Evolutionary conservation across 1,140 invertebrate genomes (phyloP).

Genomic region (Maconellicoccus hirsutus): DNA sequence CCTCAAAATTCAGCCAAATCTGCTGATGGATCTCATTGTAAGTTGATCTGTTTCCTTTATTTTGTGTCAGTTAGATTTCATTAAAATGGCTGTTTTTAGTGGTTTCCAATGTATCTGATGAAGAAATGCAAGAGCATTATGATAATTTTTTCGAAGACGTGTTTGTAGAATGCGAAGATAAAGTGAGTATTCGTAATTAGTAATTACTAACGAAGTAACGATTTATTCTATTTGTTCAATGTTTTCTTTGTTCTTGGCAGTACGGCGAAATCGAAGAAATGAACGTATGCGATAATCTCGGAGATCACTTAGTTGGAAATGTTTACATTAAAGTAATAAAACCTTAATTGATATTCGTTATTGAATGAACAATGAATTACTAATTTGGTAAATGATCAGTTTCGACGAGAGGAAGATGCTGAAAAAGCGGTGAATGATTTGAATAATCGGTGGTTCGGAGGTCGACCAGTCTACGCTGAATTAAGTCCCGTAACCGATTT

Average conservation of each 20-base stretch:
- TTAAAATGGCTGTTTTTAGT: conserved; percentile 39
- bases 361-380: not conserved
- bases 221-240: not conserved
- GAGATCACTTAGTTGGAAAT: conserved; percentile 95
- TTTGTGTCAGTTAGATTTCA: not conserved
- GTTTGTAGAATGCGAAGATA: conserved; percentile 95
- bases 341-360: conserved; percentile 17
- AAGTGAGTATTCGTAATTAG: conserved; percentile 42
- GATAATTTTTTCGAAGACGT: conserved; percentile 99
- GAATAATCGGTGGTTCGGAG: conserved; percentile 98
- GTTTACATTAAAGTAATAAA: conserved; percentile 95
- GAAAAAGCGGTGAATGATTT: conserved; percentile 92
- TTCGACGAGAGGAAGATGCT: conserved; percentile 95
- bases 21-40: conserved; percentile 80
- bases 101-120: conserved; percentile 84
- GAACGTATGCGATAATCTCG: conserved; percentile 99
- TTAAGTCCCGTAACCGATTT: conserved; percentile 98
- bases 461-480: conserved; percentile 95
- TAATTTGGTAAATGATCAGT: conserved; percentile 44
- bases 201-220: not conserved
- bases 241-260: conserved; percentile 32
- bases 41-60: conserved; percentile 35
- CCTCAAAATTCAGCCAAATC: conserved; percentile 95
- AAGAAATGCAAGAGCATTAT: conserved; percentile 97
- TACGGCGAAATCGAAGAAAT: conserved; percentile 99